Evolutionary conservation across 2,888 invertebrate genomes (phyloP), one percentile per base, ranked within the genome.

Genomic region (Nomada ruficornis): DNA sequence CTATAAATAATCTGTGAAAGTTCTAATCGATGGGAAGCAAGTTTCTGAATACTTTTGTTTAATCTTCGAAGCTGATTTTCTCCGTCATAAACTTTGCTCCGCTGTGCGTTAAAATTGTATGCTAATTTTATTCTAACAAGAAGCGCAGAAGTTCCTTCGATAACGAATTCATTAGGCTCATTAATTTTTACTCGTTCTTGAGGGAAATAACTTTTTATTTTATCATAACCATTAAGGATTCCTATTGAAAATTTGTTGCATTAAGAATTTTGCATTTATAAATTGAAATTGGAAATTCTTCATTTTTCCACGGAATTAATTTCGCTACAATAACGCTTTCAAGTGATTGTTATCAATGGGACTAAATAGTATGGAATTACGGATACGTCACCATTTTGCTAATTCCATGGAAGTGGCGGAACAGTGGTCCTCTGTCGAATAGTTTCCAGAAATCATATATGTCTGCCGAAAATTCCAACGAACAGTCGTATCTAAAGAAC

Each of bases 391-490:
- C 18, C 9, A 23, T 59, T 36, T 36, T 20, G 36, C 15, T 9
- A 47, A 42, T 50, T 76, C 63, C 64, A 15, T 23, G n/a, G 76
- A 74, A 82, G 71, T 5, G 9, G 15, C 0, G 26, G 52, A 59
- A 76, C 72, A 82, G 52, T 72, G 75, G 29, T 1, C n/a, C 81
- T 64, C 72, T 81, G 81, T 83, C 73, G 73, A 68, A 68, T 64
- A 73, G 23, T 64, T 86, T 86, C 82, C 52, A 82, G 88, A 86
- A 80, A 83, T 36, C 64, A 44, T 86, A 88, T 59, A 62, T 86
- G 88, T 59, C 52, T 23, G 36, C 23, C 47, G 63, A 57, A 68
- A 62, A 80, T 84, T 83, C 75, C 83, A 73, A 26, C 52, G 83
- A 75, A 82, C 20, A 36, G 26, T 65, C 44, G 79, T 59, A 80